A percentile compares a stretch with the other conserved stretches of the same genome.
phyloP scores from a whole-genome alignment of 2,797 vertebrate species.

The Anableps anableps region DNA sequence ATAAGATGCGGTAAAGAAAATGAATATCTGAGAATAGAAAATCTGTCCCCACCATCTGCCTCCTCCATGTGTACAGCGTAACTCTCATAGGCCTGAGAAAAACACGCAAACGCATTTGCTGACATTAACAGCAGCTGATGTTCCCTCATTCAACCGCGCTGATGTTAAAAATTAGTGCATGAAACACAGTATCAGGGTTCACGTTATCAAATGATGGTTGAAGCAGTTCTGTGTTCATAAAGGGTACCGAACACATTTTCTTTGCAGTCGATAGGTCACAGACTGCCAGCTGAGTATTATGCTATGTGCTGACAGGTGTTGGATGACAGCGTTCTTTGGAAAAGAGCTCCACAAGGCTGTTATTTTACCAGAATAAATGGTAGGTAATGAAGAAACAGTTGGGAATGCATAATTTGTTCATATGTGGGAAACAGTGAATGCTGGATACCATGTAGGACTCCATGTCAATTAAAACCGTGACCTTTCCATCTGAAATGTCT shows the following conservation, averaged over 20 bases:
- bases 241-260: slow-evolving; percentile 35
- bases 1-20: slow-evolving; percentile 50
- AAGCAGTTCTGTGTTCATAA: slow-evolving; percentile 47
- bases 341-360: slow-evolving; percentile 4
- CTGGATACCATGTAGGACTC: not conserved
- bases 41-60: slow-evolving; percentile 80
- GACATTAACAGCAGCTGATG: slow-evolving; percentile 33
- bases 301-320: slow-evolving; percentile 20
- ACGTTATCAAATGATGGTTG: slow-evolving; percentile 27
- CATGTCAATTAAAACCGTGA: not conserved
- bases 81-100: slow-evolving; percentile 60
- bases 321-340: slow-evolving; percentile 14
- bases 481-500: not conserved
- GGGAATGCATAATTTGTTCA: slow-evolving; percentile 21
- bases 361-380: slow-evolving; percentile 3
- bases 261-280: slow-evolving; percentile 20
- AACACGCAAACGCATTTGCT: slow-evolving; percentile 50
- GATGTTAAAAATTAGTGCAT: slow-evolving; percentile 20
- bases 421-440: slow-evolving; percentile 10
- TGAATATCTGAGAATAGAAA: slow-evolving; percentile 59
- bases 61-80: slow-evolving; percentile 53
- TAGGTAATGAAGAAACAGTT: not conserved
- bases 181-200: slow-evolving; percentile 19
- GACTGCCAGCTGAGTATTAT: slow-evolving; percentile 38
- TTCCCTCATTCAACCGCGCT: not conserved